Conservation (phyloP, 1,140 invertebrate genomes). For the Papilio aristodemus region DNA sequence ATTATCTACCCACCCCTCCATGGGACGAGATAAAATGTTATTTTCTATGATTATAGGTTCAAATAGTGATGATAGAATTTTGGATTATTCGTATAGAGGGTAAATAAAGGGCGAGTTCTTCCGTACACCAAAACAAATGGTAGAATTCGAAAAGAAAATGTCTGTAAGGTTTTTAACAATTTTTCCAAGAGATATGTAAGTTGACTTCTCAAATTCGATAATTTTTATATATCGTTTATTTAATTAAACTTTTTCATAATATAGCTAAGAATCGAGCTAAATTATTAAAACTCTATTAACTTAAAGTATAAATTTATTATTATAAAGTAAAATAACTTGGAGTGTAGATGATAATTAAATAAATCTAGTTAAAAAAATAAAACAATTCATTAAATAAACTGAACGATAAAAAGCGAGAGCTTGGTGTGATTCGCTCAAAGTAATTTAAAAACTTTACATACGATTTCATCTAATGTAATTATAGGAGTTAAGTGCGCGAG, state of each 20-base stretch:
- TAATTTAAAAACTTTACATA: slow-evolving; percentile 21
- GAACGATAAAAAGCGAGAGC: neutral
- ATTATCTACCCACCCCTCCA: slow-evolving; percentile 1
- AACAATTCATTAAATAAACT: neutral
- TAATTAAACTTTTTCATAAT: too few species aligned
- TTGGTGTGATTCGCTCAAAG: neutral
- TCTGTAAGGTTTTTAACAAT: too few species aligned
- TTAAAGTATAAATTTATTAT: too few species aligned
- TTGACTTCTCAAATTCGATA: too few species aligned
- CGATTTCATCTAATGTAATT: slow-evolving; percentile 24
- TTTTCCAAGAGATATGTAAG: too few species aligned
- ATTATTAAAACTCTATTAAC: too few species aligned
- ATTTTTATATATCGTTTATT: too few species aligned
- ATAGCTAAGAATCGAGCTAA: too few species aligned
- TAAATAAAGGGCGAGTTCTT: neutral
- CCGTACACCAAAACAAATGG: neutral
- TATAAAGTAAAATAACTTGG: too few species aligned
- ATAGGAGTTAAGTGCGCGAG: slow-evolving; percentile 20
- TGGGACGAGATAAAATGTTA: neutral
- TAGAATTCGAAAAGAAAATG: neutral
- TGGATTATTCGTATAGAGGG: neutral
- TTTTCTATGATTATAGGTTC: neutral
- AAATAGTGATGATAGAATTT: neutral
- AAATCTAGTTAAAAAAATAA: neutral
- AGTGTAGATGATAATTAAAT: too few species aligned